phyloP scores from a whole-genome alignment of 2,797 vertebrate genomes.

The Luscinia luscinia region DNA sequence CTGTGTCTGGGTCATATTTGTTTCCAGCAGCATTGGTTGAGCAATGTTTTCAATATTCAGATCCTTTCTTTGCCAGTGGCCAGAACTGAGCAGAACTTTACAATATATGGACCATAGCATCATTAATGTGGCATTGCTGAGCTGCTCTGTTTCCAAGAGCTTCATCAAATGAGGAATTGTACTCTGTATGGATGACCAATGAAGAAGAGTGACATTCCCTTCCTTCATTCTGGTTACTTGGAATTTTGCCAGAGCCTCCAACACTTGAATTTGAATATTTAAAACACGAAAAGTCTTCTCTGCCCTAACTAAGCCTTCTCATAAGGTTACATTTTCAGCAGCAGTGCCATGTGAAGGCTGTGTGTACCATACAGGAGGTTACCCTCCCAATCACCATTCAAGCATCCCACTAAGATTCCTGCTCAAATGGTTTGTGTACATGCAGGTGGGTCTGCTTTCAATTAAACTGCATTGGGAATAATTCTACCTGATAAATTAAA shows the following conservation, averaged over 20 bases:
- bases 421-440: not conserved
- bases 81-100: not conserved
- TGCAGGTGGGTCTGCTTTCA: slow-evolving; percentile 68
- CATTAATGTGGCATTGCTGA: not conserved
- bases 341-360: not conserved
- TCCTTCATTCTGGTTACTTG: not conserved
- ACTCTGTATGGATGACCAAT: not conserved
- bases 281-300: not conserved
- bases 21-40: not conserved
- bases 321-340: not conserved
- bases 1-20: not conserved
- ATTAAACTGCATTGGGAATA: slow-evolving; percentile 53
- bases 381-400: not conserved
- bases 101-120: not conserved
- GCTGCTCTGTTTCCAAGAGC: slow-evolving; percentile 4
- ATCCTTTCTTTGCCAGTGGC: not conserved
- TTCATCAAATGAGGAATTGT: not conserved
- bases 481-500: slow-evolving; percentile 76
- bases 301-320: not conserved
- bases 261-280: slow-evolving; percentile 20
- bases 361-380: not conserved
- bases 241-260: slow-evolving; percentile 36
- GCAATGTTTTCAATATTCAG: not conserved
- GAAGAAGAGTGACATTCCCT: slow-evolving; percentile 26
- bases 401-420: not conserved